Evolutionary conservation across 1,140 invertebrate species (phyloP).

Genomic region (Bilobella aurantiaca): DNA sequence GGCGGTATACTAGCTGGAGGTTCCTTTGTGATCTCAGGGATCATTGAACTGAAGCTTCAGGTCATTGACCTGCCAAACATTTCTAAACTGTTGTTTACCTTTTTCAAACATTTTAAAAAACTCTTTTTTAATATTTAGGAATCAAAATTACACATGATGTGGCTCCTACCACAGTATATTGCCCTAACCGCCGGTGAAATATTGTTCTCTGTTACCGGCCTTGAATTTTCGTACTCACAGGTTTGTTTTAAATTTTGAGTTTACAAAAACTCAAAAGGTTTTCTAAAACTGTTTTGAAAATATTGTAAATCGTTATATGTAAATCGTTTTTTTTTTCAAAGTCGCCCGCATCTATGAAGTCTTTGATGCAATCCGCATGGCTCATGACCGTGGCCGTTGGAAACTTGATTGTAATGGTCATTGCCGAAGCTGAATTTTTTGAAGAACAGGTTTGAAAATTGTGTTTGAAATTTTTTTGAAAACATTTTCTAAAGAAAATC

Average conservation of each 20-base stretch:
- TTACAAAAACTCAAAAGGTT: too few species aligned
- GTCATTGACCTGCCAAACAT: neutral
- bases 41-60: conserved; percentile 65
- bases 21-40: conserved; percentile 76
- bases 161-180: conserved; percentile 37
- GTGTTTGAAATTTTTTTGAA: too few species aligned
- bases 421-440: conserved; percentile 59
- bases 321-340: too few species aligned
- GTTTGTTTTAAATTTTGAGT: conserved; percentile 37
- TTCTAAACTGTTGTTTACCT: conserved; percentile 5
- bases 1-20: conserved; percentile 69
- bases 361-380: conserved; percentile 79
- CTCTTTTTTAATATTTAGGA: conserved; percentile 7
- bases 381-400: conserved; percentile 79
- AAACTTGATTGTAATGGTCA: conserved; percentile 77
- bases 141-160: conserved; percentile 29
- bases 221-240: conserved; percentile 79
- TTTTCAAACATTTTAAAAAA: conserved; percentile 53
- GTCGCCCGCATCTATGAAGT: conserved; percentile 84
- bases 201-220: conserved; percentile 67
- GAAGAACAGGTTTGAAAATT: conserved; percentile 51
- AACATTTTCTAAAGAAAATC: too few species aligned
- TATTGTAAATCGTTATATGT: too few species aligned
- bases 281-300: too few species aligned
- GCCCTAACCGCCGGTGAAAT: conserved; percentile 54